Base-by-base conservation (phyloP, 1,140 invertebrate species). In the Thereuonema tuberculata region DNA sequence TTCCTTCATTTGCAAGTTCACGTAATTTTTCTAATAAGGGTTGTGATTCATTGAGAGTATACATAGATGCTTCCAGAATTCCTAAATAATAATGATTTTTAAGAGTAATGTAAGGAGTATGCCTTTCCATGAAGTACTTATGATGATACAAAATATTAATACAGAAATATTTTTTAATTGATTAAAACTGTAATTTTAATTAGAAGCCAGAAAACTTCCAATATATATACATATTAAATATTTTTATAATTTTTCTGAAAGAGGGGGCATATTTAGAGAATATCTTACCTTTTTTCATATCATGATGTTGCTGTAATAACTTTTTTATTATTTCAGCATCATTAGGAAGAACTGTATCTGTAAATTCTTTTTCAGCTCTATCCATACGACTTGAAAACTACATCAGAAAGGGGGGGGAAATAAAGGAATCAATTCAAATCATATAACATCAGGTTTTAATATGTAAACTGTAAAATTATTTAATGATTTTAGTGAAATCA, bases 11-110 rank as follows among this genome's bases (percentile, higher is more conserved):
- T 15, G 78, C 76, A 59, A 86, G 73, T 70, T 84, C 82, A 62
- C 79, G 79, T 52, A 89, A 71, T 69, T 80, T 77, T 53, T 84
- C 82, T 47, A 92, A 69, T 47, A 92, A 73, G 27, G 77, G 76
- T 67, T 89, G 86, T n/a, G 87, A 87, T 65, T 87, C 81, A 67
- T 86, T 83, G 1, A 92, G 72, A 1, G 87, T 82, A 2, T 77
- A 76, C 81, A 89, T 87, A 1, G 89, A 78, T 1, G 82, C 74
- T 62, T 88, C 86, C 12, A 93, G 73, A 72, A 89, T 83, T 52
- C 80, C 75, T 77, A 64, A n/a, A 43, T 12, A 43, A 12, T n/a
- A n/a, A n/a, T n/a, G n/a, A n/a, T n/a, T n/a, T n/a, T n/a, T n/a
- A n/a, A n/a, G n/a, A n/a, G n/a, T n/a, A n/a, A n/a, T n/a, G n/a